These are phyloP conservation scores for Gymnoscopelus braueri DNA, from an alignment of 2,797 vertebrate species.

Conservation along the genomic window DNA sequence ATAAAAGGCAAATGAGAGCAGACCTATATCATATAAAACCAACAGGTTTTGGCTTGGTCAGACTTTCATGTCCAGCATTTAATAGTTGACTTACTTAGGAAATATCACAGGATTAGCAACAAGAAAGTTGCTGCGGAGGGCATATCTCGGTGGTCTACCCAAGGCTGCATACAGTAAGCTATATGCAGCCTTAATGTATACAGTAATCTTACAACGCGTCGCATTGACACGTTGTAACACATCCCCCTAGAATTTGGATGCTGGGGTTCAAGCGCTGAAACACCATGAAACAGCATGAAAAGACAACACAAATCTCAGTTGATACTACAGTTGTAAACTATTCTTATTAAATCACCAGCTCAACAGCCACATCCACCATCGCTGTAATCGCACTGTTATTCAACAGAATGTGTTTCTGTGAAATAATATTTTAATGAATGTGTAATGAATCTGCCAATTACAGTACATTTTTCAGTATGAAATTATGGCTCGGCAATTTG, in stretches of 20 bases:
- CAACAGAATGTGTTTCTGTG: constrained; percentile 59
- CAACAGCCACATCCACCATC: constrained; percentile 54
- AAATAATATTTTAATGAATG: constrained; percentile 68
- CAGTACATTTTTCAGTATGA: constrained; percentile 60
- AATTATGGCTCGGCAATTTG: constrained; percentile 73
- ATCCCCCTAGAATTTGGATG: too few species aligned
- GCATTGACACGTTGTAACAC: too few species aligned
- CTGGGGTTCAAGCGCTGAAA: too few species aligned
- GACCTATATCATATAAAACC: constrained; percentile 53
- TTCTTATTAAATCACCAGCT: constrained; percentile 56
- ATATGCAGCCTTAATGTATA: too few species aligned
- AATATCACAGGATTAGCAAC: constrained; percentile 39
- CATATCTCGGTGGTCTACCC: background rate
- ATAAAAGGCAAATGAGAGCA: constrained; percentile 50
- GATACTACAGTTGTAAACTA: constrained; percentile 47
- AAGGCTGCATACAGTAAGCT: too few species aligned
- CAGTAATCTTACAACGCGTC: too few species aligned
- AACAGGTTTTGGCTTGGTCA: constrained; percentile 43
- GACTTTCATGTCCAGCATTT: constrained; percentile 16
- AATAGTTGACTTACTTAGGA: constrained; percentile 51
- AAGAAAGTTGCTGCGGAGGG: constrained; percentile 13
- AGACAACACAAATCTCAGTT: constrained; percentile 48
- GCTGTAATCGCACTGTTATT: constrained; percentile 59
- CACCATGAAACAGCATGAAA: constrained; percentile 35
- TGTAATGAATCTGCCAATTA: constrained; percentile 77